Conservation (phyloP, 2,888 invertebrate species). For the Epinotia nisella region DNA sequence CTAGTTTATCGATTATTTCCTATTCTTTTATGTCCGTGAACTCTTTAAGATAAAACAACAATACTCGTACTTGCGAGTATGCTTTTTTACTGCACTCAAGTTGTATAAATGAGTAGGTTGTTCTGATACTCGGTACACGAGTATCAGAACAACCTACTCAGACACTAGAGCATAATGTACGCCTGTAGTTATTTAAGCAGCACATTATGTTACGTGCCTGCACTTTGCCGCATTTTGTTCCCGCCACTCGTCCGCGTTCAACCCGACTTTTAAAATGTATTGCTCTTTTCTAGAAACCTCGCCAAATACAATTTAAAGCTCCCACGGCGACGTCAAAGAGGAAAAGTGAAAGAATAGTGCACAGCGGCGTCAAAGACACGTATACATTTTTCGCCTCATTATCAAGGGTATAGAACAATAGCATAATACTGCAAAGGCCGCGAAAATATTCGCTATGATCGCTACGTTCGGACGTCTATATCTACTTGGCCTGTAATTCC, state of each 20-base stretch:
- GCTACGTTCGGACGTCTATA: no score
- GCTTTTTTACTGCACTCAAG: no score
- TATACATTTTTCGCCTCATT: no score
- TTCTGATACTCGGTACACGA: constrained; percentile 1
- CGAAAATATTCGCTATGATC: no score
- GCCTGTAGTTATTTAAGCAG: constrained; percentile 21
- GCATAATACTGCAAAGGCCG: no score
- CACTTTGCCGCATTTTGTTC: constrained; percentile 24
- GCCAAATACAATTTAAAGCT: constrained; percentile 14
- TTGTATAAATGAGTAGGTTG: constrained; percentile 4
- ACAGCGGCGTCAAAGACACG: no score
- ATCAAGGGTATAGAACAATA: no score
- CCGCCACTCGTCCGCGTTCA: constrained; percentile 14
- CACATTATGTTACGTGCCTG: constrained; percentile 23
- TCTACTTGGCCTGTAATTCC: no score
- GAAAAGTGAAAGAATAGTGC: background rate
- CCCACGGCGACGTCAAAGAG: constrained; percentile 8
- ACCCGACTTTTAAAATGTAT: constrained; percentile 32
- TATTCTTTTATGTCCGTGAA: background rate
- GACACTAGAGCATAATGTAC: constrained; percentile 14
- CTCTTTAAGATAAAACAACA: no score
- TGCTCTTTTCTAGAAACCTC: constrained; percentile 27
- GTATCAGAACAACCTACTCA: constrained; percentile 14
- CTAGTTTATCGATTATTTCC: background rate
- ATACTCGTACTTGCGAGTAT: no score